Percentiles rank a stretch among this genome's conserved stretches.
phyloP scores from a whole-genome alignment of 2,113 vertebrate genomes.

The Lycaon pictus region DNA sequence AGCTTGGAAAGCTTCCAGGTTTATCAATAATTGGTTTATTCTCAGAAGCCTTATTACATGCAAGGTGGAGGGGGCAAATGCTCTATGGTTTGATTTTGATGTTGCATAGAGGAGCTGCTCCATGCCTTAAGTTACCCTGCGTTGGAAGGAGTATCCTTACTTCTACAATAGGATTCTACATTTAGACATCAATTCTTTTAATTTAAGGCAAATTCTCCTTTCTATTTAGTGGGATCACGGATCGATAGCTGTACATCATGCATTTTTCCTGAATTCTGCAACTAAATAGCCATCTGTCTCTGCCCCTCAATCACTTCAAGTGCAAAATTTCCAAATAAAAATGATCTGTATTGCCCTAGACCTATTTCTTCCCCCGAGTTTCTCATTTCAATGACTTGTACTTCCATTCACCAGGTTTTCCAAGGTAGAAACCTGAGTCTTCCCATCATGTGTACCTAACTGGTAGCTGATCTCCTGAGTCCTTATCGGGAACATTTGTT shows the following conservation, averaged over 20 bases:
- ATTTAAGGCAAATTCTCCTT: slow-evolving; percentile 26
- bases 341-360: neutral
- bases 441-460: neutral
- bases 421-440: slow-evolving; percentile 8
- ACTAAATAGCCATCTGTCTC: neutral
- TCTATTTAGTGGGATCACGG: neutral
- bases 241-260: neutral
- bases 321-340: neutral
- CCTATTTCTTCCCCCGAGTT: neutral
- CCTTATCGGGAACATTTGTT: neutral
- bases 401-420: neutral
- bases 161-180: slow-evolving; percentile 29
- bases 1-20: slow-evolving; percentile 4
- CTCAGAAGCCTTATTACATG: slow-evolving; percentile 28
- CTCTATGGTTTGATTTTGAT: slow-evolving; percentile 58
- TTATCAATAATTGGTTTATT: slow-evolving; percentile 38
- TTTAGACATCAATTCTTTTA: slow-evolving; percentile 41
- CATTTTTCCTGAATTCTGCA: neutral
- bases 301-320: neutral
- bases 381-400: slow-evolving; percentile 23
- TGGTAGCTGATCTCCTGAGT: neutral
- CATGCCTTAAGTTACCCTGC: slow-evolving; percentile 26
- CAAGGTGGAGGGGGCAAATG: slow-evolving; percentile 29
- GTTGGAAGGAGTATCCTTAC: neutral
- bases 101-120: neutral